Percentiles rank a stretch among this genome's conserved stretches.
Evolutionary conservation across 2,888 invertebrate species (phyloP).

Genomic region (Cheilosia variabilis): DNA sequence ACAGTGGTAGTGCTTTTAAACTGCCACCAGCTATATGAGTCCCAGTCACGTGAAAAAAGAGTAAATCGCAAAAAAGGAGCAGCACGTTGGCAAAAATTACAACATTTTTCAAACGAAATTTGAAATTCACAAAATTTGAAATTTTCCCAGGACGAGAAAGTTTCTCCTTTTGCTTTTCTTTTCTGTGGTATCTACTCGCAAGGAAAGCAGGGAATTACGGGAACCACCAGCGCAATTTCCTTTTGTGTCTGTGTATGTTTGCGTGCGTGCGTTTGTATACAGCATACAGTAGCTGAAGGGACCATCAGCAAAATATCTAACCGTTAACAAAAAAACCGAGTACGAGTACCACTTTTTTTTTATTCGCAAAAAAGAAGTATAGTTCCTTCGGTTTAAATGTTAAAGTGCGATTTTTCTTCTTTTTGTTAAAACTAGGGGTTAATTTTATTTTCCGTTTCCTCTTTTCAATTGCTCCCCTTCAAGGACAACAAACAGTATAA

Average conservation of each 20-base stretch:
- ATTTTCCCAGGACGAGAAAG: constrained; percentile 74
- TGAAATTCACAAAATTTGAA: constrained; percentile 56
- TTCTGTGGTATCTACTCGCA: constrained; percentile 73
- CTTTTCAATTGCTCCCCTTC: constrained; percentile 46
- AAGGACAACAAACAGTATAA: constrained; percentile 75
- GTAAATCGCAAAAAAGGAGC: constrained; percentile 9
- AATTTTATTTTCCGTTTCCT: constrained; percentile 19
- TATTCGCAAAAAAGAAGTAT: neutral
- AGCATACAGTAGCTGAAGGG: constrained; percentile 55
- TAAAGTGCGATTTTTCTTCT: constrained; percentile 4
- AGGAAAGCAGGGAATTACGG: constrained; percentile 74
- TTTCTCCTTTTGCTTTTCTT: constrained; percentile 68
- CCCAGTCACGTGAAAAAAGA: constrained; percentile 13
- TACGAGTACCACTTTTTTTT: constrained; percentile 3
- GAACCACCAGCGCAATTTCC: constrained; percentile 70
- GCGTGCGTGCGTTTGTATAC: constrained; percentile 60
- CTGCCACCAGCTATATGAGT: neutral
- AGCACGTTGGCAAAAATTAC: neutral
- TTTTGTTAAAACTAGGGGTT: neutral
- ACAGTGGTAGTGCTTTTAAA: constrained; percentile 56
- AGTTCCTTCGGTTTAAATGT: neutral
- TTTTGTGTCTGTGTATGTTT: constrained; percentile 43
- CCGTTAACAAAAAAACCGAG: constrained; percentile 38
- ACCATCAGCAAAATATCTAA: constrained; percentile 59
- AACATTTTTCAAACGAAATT: constrained; percentile 49